Base-by-base conservation (phyloP, 2,888 invertebrate species). In the Zootermopsis nevadensis region DNA sequence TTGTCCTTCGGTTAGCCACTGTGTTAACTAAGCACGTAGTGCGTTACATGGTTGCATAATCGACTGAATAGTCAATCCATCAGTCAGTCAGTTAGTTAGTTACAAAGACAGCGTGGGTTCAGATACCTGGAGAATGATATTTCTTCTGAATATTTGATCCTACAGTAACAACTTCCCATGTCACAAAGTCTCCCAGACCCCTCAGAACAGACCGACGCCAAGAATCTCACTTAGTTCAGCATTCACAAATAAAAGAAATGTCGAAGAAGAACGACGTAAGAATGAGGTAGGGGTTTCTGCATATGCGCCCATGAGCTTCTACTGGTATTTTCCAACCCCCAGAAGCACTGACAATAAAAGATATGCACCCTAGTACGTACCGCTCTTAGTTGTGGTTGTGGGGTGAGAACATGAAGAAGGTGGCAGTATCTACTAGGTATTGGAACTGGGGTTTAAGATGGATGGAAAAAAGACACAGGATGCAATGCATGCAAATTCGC, bases 321-420 rank as follows among this genome's bases (percentile, higher is more conserved):
- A 19, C 48, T 55, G 53, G 48, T 60, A 53, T 60, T 55, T 38
- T 77, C 76, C 38, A 31, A 31, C 77, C 82, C 69, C 76, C 30
- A 74, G 33, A 48, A 82, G 77, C 53, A 83, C 31, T 83, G 79
- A 80, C 80, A 83, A 79, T 80, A 80, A 83, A 83, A 83, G 83
- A 83, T 79, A 72, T 67, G 31, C 42, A 53, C 38, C 82, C 74
- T 42, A 42, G 38, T 42, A 24, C 19, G 48, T 19, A 48, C 19
- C 48, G 27, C 2, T 48, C 42, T 48, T 19, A 48, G 19, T 15
- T 48, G 48, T 48, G 19, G 48, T 27, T 77, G 38, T n/a, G 66
- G 66, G 30, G 27, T 66, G 66, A 66, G 30, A 66, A 66, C 66
- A 66, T 30, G 30, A 27, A 48, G 77, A 48, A 38, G 22, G 83